Evolutionary conservation across 2,888 invertebrate genomes (phyloP), one percentile per base, ranked within the genome.

Genomic region (Cephus pulcher): DNA sequence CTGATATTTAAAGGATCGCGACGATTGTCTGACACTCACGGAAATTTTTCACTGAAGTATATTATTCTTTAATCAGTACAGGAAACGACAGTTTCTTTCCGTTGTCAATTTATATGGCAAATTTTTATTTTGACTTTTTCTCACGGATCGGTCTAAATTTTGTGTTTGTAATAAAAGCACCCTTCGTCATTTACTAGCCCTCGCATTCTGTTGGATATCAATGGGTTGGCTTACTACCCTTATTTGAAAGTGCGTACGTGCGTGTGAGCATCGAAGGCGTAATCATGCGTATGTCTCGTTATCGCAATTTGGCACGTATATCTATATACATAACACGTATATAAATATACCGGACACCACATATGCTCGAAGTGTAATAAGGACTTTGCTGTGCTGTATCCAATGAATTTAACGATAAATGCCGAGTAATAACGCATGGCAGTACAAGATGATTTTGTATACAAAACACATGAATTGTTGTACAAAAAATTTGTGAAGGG

Each of bases 211-310:
- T 9, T 56, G 9, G 23, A 56, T 23, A 56, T 56, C 56, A 56
- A 56, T 56, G 56, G 23, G 56, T 23, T 23, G 23, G 23, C 56
- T 56, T 56, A 56, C 56, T 56, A 56, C 56, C 23, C 34, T 71
- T 71, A 71, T 71, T 71, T 71, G 30, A 34, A 32, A 34, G 32
- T 71, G 32, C 34, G 33, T 71, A 71, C 71, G 71, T 71, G 71
- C 71, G 71, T 12, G 71, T 9, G 71, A 12, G 71, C 32, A 33
- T 12, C 71, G 71, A 34, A 32, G 12, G 12, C 32, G 71, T 71
- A 12, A 32, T 71, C 71, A 34, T 34, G 71, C 71, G 32, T 34
- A 12, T 23, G 71, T 34, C 12, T 71, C 71, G 71, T 71, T 32
- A 71, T 71, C 71, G 71, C 23, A 34, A 71, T 32, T 32, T 71